Percentiles rank a stretch among this genome's conserved stretches.
phyloP scores from a whole-genome alignment of 2,888 invertebrate genomes.

The Perizoma affinitatum region DNA sequence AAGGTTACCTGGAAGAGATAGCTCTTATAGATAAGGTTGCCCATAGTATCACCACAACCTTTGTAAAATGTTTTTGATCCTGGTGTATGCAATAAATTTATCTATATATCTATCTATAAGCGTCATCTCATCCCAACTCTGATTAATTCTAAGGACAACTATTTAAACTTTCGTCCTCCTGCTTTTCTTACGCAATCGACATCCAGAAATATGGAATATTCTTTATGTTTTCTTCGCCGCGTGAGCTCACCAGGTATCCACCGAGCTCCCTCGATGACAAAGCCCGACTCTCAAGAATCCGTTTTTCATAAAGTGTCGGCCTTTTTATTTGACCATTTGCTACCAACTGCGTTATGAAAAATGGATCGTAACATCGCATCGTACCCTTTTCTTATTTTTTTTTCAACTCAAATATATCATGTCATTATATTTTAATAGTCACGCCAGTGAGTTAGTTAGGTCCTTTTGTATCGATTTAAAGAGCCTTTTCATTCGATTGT shows the following conservation, averaged over 20 bases:
- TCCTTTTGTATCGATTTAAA: conserved; percentile 72
- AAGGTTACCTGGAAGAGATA: no score
- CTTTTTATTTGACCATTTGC: conserved; percentile 83
- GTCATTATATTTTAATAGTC: conserved; percentile 85
- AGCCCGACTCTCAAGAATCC: conserved; percentile 70
- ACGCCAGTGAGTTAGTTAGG: conserved; percentile 80
- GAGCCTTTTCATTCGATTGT: conserved; percentile 78
- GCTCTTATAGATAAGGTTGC: no score
- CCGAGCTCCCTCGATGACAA: conserved; percentile 67
- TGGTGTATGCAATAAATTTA: no score
- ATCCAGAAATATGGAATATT: conserved; percentile 82
- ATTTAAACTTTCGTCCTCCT: conserved; percentile 53
- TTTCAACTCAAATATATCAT: conserved; percentile 78
- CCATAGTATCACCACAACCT: no score
- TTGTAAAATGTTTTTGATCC: no score
- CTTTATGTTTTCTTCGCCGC: conserved; percentile 78
- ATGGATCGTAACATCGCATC: conserved; percentile 77
- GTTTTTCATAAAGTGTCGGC: conserved; percentile 84
- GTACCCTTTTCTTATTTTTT: conserved; percentile 79
- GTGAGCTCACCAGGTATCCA: conserved; percentile 72
- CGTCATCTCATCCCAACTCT: no score
- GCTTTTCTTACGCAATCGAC: conserved; percentile 70
- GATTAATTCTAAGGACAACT: background rate
- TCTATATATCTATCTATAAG: no score
- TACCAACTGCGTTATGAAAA: conserved; percentile 84